Conservation (phyloP, 2,113 vertebrate species). For the Apaloderma vittatum region DNA sequence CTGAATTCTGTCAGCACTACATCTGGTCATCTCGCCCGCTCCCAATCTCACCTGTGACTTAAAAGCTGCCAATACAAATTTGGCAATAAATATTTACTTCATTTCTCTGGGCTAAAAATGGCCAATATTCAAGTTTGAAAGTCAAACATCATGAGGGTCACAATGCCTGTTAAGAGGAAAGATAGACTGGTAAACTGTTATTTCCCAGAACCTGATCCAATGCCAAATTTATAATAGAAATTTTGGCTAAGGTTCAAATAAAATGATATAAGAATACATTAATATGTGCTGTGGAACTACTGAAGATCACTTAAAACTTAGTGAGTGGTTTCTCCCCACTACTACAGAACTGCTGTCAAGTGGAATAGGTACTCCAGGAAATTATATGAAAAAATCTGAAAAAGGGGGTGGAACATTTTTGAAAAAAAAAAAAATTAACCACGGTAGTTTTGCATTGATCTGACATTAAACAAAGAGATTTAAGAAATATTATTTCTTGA, state of each 20-base stretch:
- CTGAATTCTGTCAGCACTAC: not conserved
- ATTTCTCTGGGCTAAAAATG: slow-evolving; percentile 49
- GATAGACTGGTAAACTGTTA: not conserved
- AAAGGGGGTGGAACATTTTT: not conserved
- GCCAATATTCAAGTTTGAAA: slow-evolving; percentile 68
- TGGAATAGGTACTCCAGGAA: not conserved
- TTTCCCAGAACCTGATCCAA: not conserved
- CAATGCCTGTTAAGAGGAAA: slow-evolving; percentile 34
- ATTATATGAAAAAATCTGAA: not conserved
- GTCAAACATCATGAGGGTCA: slow-evolving; percentile 48
- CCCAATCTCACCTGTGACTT: not conserved
- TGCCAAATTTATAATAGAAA: not conserved
- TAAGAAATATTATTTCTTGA: not conserved
- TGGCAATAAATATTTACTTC: slow-evolving; percentile 51
- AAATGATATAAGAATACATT: not conserved
- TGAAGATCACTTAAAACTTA: slow-evolving; percentile 6
- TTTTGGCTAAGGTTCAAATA: not conserved
- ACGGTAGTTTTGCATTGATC: not conserved
- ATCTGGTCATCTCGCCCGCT: not conserved
- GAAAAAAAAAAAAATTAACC: not conserved
- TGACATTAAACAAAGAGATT: not conserved
- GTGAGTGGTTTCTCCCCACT: not conserved
- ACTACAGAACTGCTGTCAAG: not conserved
- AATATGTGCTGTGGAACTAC: not conserved
- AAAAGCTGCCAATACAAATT: slow-evolving; percentile 65